phyloP scores from a whole-genome alignment of 2,797 vertebrate species.

The Semaprochilodus insignis region DNA sequence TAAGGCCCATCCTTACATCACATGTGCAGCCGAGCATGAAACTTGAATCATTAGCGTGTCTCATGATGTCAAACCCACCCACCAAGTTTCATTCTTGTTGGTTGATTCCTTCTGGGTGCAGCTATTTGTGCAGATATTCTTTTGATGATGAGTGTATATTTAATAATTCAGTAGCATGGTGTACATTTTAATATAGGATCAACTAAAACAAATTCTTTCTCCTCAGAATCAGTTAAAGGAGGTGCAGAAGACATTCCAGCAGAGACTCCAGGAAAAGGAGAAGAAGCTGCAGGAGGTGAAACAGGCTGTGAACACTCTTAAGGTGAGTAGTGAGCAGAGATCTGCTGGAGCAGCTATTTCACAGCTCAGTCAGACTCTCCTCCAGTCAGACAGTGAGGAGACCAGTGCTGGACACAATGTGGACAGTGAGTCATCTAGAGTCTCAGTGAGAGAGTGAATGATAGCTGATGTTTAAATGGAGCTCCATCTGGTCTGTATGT shows the following conservation, averaged over 20 bases:
- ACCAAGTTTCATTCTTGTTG: no score
- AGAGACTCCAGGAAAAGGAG: neutral
- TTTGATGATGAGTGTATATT: no score
- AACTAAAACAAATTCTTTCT: neutral
- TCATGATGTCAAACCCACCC: no score
- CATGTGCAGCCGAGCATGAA: no score
- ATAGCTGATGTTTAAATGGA: neutral
- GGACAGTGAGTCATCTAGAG: no score
- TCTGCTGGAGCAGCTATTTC: neutral
- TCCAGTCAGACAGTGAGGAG: neutral
- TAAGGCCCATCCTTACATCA: no score
- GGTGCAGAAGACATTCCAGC: neutral
- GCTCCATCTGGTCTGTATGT: neutral
- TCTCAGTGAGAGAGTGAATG: no score
- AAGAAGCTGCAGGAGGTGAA: constrained; percentile 10
- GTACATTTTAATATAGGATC: no score
- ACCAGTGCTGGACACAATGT: neutral
- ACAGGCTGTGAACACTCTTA: neutral
- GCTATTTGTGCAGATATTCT: no score
- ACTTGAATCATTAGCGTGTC: no score
- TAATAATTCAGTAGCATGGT: no score
- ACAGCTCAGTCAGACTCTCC: neutral
- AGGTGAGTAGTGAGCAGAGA: neutral
- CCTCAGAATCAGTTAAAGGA: neutral
- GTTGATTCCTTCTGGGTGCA: no score